These are phyloP conservation scores for Gymnosoma rotundatum DNA, from an alignment of 2,888 invertebrate genomes.

Conservation along the genomic window DNA sequence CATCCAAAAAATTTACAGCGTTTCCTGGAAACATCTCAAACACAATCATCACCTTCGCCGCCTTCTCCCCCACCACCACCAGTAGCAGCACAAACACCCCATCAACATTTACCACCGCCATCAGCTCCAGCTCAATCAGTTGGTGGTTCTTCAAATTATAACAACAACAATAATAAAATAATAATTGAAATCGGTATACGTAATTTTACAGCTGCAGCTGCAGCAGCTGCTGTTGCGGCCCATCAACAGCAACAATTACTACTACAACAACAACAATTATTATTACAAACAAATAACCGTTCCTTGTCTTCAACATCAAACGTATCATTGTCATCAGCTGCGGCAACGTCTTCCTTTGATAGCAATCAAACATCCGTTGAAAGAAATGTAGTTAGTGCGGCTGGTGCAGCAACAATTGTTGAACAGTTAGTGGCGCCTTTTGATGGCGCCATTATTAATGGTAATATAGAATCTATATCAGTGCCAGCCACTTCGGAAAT, in stretches of 20 bases:
- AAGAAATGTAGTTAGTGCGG: constrained; percentile 69
- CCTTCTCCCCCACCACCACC: constrained; percentile 7
- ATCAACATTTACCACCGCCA: constrained; percentile 37
- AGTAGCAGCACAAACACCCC: not conserved
- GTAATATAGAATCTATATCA: constrained; percentile 80
- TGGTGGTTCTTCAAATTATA: constrained; percentile 10
- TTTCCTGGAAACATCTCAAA: constrained; percentile 49
- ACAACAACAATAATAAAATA: constrained; percentile 75
- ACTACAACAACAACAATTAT: constrained; percentile 35
- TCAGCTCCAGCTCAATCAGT: constrained; percentile 23
- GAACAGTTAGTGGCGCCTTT: constrained; percentile 71
- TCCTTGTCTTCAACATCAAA: constrained; percentile 51
- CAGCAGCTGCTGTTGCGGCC: constrained; percentile 37
- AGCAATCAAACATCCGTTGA: constrained; percentile 49
- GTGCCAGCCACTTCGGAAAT: constrained; percentile 75
- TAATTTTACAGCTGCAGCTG: constrained; percentile 72
- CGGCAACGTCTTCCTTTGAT: constrained; percentile 33
- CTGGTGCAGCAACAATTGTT: constrained; percentile 54
- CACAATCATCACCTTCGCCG: constrained; percentile 17
- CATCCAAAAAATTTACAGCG: constrained; percentile 80
- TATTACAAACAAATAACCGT: constrained; percentile 49
- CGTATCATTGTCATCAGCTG: constrained; percentile 25
- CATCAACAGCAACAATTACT: constrained; percentile 43
- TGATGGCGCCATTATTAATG: constrained; percentile 77
- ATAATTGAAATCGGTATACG: constrained; percentile 80